These are phyloP conservation scores for Endotricha flammealis DNA, from an alignment of 2,888 invertebrate genomes.

Conservation along the genomic window DNA sequence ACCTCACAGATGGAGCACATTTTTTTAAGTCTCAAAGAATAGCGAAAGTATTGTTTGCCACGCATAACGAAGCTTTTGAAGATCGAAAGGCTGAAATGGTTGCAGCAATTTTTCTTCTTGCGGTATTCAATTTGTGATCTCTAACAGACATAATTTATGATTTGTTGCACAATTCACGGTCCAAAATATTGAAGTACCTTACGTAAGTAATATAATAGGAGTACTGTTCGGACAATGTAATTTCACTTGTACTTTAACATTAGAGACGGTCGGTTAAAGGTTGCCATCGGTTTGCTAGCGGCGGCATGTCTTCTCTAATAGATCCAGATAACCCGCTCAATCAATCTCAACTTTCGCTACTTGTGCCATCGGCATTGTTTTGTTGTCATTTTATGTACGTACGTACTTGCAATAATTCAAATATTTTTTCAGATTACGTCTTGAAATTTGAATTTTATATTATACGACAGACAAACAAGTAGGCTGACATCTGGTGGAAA, in stretches of 20 bases:
- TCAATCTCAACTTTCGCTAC: conserved; percentile 9
- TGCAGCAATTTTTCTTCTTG: conserved; percentile 45
- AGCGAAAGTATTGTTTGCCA: conserved; percentile 48
- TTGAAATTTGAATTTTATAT: no score
- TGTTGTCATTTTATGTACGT: no score
- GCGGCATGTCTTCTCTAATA: conserved; percentile 2
- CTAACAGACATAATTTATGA: conserved; percentile 32
- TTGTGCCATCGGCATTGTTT: no score
- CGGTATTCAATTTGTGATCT: conserved; percentile 38
- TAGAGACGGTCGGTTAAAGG: conserved; percentile 6
- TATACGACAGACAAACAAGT: no score
- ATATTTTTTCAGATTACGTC: no score
- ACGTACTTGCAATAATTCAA: no score
- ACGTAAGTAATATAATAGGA: conserved; percentile 24
- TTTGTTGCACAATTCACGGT: conserved; percentile 30
- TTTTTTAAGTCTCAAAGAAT: conserved; percentile 39
- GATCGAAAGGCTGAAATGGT: conserved; percentile 40
- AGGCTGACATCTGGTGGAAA: no score
- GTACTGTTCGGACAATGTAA: conserved; percentile 29
- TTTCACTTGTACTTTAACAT: conserved; percentile 27
- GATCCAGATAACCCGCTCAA: conserved; percentile 1
- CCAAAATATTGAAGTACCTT: conserved; percentile 15
- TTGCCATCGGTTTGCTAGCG: background rate
- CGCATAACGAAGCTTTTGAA: conserved; percentile 32
- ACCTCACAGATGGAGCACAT: conserved; percentile 18